phyloP scores from a whole-genome alignment of 2,797 vertebrate genomes.

The Miichthys miiuy region DNA sequence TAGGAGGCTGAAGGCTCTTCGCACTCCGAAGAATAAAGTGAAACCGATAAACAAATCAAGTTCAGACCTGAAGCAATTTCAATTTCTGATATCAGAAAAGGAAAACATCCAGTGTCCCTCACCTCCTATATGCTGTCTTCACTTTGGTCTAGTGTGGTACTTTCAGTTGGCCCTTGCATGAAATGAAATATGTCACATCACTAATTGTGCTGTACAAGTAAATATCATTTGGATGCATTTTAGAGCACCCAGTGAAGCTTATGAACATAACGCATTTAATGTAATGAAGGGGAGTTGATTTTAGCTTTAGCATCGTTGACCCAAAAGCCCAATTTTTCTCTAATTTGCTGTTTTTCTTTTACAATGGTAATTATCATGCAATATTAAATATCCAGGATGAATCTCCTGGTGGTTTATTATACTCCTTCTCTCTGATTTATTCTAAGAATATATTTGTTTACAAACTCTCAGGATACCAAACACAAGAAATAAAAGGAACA shows the following conservation, averaged over 20 bases:
- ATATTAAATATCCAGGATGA: conserved; percentile 69
- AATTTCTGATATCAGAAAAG: conserved; percentile 47
- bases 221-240: conserved; percentile 16
- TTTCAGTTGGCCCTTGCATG: conserved; percentile 36
- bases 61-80: conserved; percentile 54
- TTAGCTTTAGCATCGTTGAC: conserved; percentile 48
- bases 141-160: conserved; percentile 5
- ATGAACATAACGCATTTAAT: conserved; percentile 1
- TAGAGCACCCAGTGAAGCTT: not conserved
- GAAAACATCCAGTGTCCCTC: conserved; percentile 28
- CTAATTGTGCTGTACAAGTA: not conserved
- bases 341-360: conserved; percentile 63
- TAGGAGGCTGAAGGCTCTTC: conserved; percentile 53
- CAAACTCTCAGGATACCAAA: conserved; percentile 70
- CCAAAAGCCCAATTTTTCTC: conserved; percentile 59
- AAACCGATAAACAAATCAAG: conserved; percentile 70
- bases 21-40: conserved; percentile 57
- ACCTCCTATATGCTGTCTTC: conserved; percentile 16
- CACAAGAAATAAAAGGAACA: conserved; percentile 58
- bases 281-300: conserved; percentile 17
- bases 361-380: conserved; percentile 70
- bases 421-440: conserved; percentile 63
- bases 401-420: conserved; percentile 68
- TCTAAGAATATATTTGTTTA: conserved; percentile 76
- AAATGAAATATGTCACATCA: conserved; percentile 18